Base-by-base conservation (phyloP, 2,113 vertebrate genomes). In the Rhabdornis inornatus region DNA sequence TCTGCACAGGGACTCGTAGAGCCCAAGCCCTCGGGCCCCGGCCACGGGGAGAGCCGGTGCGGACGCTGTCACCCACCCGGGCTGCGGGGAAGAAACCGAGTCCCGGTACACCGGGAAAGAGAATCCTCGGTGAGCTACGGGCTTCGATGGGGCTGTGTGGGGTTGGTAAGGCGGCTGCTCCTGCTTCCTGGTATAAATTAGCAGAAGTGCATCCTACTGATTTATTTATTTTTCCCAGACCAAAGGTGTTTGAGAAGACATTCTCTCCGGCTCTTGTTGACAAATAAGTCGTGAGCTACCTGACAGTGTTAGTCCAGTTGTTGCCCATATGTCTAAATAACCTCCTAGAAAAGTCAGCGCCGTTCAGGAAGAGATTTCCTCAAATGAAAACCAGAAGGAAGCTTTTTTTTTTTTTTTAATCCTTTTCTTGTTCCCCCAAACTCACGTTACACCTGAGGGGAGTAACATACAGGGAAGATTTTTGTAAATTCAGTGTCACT, bases 291-390 rank as follows among this genome's bases (percentile, higher is more conserved):
- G 35, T 83, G 76, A 63, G 56, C 60, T 95, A 96, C 94, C 96
- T 95, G 93, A 66, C 83, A 45, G 28, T 44, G 87, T 92, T 64
- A 71, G 66, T 70, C 81, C 96, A 96, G 97, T 96, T 97, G 96
- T 92, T 89, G 60, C 47, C 95, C 97, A 96, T 90, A 96, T 97
- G 97, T 96, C 83, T 91, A 64, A 96, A 93, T 37, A 90, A 10
- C 70, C 60, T 91, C 70, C 35, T 28, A 71, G 92, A 84, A 56
- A 92, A 69, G n/a, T 50, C 55, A 75, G 64, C 52, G 92, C 56
- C 33, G 42, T 80, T 89, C 42, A 89, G 71, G 20, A 8, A 74
- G 75, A 74, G 76, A 87, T 75, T 84, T 81, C 66, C 85, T 80
- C 44, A 83, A 74, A 89, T 49, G 44, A 81, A 82, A 95, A 93